These are phyloP conservation scores for Halocynthia roretzi DNA, from an alignment of 23 tunicate species.

Conservation along the genomic window DNA sequence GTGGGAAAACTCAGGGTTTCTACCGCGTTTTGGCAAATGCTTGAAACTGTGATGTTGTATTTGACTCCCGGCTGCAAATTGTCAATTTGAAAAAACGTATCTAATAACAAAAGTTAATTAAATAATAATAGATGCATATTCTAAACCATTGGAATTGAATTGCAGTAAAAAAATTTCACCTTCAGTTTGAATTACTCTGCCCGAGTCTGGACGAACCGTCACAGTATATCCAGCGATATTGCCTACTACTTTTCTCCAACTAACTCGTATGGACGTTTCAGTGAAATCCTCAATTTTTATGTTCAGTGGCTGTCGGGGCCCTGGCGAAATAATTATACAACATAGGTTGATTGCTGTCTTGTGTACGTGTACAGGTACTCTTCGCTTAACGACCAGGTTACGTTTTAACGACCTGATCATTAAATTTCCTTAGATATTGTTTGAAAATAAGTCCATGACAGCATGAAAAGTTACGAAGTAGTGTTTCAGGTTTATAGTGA, in stretches of 20 bases:
- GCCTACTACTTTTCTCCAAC: constrained; percentile 12
- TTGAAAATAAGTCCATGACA: background rate
- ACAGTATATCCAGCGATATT: background rate
- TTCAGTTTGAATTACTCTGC: background rate
- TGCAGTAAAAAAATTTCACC: background rate
- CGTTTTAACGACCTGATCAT: background rate
- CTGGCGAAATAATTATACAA: background rate
- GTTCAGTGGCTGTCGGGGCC: background rate
- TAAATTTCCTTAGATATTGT: background rate
- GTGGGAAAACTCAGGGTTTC: constrained; percentile 13
- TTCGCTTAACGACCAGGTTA: too few relatives aligned
- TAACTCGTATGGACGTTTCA: constrained; percentile 28
- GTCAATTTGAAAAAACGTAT: constrained; percentile 1
- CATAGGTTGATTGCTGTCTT: too few relatives aligned
- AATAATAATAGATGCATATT: too few relatives aligned
- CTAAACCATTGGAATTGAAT: too few relatives aligned
- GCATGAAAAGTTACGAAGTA: too few relatives aligned
- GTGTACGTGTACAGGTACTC: too few relatives aligned
- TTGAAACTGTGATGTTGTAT: constrained; percentile 28
- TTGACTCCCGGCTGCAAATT: constrained; percentile 38
- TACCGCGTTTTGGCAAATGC: constrained; percentile 24
- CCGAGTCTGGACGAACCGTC: background rate
- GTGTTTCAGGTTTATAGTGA: too few relatives aligned
- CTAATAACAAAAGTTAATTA: background rate
- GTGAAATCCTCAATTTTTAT: constrained; percentile 5